Evolutionary conservation across 1,140 invertebrate species (phyloP).

Genomic region (Thaumetopoea pityocampa): DNA sequence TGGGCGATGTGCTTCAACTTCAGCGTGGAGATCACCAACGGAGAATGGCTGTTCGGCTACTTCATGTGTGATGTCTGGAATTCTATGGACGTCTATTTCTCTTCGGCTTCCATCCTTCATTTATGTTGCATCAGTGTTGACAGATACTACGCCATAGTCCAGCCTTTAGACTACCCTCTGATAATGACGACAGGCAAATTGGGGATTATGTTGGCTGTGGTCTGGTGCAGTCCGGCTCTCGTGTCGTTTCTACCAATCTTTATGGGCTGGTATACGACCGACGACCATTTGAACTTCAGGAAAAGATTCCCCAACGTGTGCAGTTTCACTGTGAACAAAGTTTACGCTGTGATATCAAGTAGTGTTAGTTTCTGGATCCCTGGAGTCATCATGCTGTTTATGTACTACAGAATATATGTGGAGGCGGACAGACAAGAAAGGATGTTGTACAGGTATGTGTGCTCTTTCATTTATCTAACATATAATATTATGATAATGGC

Average conservation of each 20-base stretch:
- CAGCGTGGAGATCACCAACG: constrained; percentile 87
- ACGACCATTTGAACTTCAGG: constrained; percentile 84
- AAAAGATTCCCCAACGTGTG: constrained; percentile 86
- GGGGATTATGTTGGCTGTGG: constrained; percentile 86
- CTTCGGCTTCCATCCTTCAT: constrained; percentile 93
- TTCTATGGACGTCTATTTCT: constrained; percentile 96
- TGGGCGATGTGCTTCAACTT: constrained; percentile 97
- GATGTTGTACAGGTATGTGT: constrained; percentile 93
- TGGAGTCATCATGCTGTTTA: constrained; percentile 94
- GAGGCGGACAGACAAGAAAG: constrained; percentile 95
- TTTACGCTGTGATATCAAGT: constrained; percentile 93
- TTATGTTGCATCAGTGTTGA: constrained; percentile 94
- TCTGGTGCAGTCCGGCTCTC: constrained; percentile 94
- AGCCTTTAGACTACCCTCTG: constrained; percentile 91
- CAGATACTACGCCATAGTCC: constrained; percentile 93
- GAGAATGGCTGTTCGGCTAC: constrained; percentile 91
- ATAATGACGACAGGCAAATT: constrained; percentile 90
- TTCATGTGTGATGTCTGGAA: constrained; percentile 97
- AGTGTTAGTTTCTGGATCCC: constrained; percentile 97
- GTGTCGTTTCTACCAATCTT: constrained; percentile 98
- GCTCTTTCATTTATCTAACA: no score
- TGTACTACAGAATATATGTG: constrained; percentile 94
- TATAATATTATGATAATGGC: no score
- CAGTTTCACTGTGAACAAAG: constrained; percentile 91
- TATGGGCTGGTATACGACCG: constrained; percentile 93